A percentile compares a stretch with the other conserved stretches of the same genome.
Conservation (phyloP, 1,140 invertebrate genomes). For the Sminthurides bifidus region DNA sequence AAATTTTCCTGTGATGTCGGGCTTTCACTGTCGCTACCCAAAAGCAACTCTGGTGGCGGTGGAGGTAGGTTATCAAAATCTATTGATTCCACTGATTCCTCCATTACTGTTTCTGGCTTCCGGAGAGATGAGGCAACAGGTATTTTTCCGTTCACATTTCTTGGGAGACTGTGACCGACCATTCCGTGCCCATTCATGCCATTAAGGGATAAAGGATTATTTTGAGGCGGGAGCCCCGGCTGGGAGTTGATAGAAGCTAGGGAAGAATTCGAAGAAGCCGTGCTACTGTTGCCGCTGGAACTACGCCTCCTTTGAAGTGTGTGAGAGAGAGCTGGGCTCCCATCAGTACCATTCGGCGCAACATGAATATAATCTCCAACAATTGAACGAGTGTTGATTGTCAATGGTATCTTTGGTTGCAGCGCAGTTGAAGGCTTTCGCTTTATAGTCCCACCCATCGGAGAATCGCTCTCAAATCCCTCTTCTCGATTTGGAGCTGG, state of each 20-base stretch:
- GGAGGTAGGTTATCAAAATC: constrained; percentile 40
- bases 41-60: constrained; percentile 41
- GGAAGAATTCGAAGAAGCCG: constrained; percentile 19
- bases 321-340: constrained; percentile 5
- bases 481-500: constrained; percentile 50
- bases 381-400: constrained; percentile 69
- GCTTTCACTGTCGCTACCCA: constrained; percentile 32
- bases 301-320: constrained; percentile 28
- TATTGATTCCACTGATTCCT: constrained; percentile 28
- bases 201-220: too few relatives aligned
- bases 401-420: constrained; percentile 78
- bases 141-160: constrained; percentile 38
- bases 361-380: constrained; percentile 32
- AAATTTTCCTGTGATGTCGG: neutral
- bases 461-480: constrained; percentile 63
- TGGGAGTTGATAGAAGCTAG: constrained; percentile 10
- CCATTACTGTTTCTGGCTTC: constrained; percentile 17
- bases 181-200: neutral
- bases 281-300: constrained; percentile 10
- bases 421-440: constrained; percentile 63
- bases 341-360: constrained; percentile 19
- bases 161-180: neutral
- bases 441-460: constrained; percentile 60
- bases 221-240: too few relatives aligned
- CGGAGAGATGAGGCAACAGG: constrained; percentile 35